phyloP scores from a whole-genome alignment of 2,888 invertebrate species.

The Zootermopsis nevadensis region DNA sequence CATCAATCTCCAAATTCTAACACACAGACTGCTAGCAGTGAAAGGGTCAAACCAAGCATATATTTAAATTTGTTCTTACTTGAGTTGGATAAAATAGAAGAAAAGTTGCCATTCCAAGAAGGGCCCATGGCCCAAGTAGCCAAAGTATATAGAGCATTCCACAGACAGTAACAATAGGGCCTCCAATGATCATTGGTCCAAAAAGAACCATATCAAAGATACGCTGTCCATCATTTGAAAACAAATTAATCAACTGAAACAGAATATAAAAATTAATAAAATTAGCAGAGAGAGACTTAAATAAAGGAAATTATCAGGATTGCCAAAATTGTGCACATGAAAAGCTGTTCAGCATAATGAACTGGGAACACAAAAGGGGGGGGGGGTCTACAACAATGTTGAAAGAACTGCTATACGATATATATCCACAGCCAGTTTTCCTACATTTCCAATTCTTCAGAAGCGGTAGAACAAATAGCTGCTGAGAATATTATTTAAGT shows the following conservation, averaged over 20 bases:
- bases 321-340: too few relatives aligned
- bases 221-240: slow-evolving; percentile 68
- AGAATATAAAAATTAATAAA: slow-evolving; percentile 26
- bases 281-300: not conserved
- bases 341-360: too few relatives aligned
- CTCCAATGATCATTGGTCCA: slow-evolving; percentile 67
- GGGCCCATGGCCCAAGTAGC: slow-evolving; percentile 67
- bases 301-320: too few relatives aligned
- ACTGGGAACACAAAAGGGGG: too few relatives aligned
- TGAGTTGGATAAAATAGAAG: slow-evolving; percentile 67
- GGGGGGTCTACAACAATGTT: too few relatives aligned
- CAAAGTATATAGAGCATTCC: slow-evolving; percentile 65
- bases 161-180: slow-evolving; percentile 65
- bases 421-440: too few relatives aligned
- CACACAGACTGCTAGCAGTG: too few relatives aligned
- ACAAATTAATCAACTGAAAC: slow-evolving; percentile 68
- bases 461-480: too few relatives aligned
- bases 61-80: slow-evolving; percentile 59
- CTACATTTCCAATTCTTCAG: too few relatives aligned
- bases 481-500: too few relatives aligned
- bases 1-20: too few relatives aligned
- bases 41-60: not conserved
- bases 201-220: slow-evolving; percentile 67
- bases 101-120: slow-evolving; percentile 66
- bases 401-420: too few relatives aligned